Evolutionary conservation across 2,113 vertebrate genomes (phyloP), one percentile per base, ranked within the genome.

Genomic region (Datnioides undecimradiatus): DNA sequence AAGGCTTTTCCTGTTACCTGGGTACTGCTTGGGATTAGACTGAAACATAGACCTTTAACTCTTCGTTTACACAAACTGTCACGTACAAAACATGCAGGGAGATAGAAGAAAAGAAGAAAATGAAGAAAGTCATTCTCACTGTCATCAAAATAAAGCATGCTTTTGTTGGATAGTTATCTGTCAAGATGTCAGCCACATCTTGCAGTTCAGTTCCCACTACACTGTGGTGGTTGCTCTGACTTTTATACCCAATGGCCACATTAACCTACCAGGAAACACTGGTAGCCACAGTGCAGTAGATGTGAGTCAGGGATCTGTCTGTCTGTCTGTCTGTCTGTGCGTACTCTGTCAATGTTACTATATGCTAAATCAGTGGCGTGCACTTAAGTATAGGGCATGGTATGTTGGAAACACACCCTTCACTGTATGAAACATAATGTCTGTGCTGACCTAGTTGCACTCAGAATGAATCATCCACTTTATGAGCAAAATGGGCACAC

Each of bases 381-480:
- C 33, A 36, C 34, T 36, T 62, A 16, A 29, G 9, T 34, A 29
- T 10, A 45, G 68, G 6, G 40, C 0, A 19, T 34, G 23, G 41
- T 14, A 14, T n/a, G 36, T n/a, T 31, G 14, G 5, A 36, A 67
- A 69, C 65, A 57, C 65, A 51, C n/a, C 21, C 6, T n/a, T 46
- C 11, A 21, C 64, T 31, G n/a, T 29, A 23, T 60, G 31, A 36
- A 34, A 48, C 55, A 17, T 36, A 75, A 70, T 16, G 43, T 33
- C 38, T 4, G 29, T 62, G 6, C 11, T 70, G 73, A 72, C 52
- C 38, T 52, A 29, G 36, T 57, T 64, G 34, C 23, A 51, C 63
- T 40, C 21, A 8, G 45, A 54, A 19, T 73, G 33, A 80, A 36
- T 77, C 80, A 54, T 54, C 51, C n/a, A 62, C 27, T 64, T 69